Base-by-base conservation (phyloP, 2,888 invertebrate genomes). In the Drosophila prolongata region DNA sequence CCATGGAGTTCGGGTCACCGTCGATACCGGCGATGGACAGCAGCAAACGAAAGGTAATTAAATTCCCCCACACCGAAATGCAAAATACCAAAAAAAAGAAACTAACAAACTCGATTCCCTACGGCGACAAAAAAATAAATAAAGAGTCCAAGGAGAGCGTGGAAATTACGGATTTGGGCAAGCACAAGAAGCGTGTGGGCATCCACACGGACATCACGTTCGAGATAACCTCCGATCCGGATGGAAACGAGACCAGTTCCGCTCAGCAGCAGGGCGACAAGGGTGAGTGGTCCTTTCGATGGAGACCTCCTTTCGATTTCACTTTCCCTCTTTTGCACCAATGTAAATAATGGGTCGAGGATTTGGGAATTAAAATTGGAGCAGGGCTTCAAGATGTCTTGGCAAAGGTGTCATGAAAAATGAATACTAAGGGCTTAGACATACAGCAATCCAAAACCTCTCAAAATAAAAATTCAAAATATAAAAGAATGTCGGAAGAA, bases 121-220 rank as follows among this genome's bases (percentile, higher is more conserved):
- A 49, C 10, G 46, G 34, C 16, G 9, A 13, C 46, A 37, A 50
- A 61, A 46, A 70, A 44, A 74, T n/a, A 75, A 53, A 57, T 42
- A 57, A 37, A 92, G 92, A 92, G 71, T 90, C 91, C 37, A 92
- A 92, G 53, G 92, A 92, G 78, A 92, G 92, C 77, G 91, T 92
- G 6, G 92, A 92, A 89, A 90, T 92, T 65, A 90, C 91, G 43
- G 92, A 92, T 56, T 81, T 82, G 71, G 90, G 90, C 52, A 92
- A 91, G 59, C 91, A 90, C 64, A 92, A 90, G 80, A 92, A 92
- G 78, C 91, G 90, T 53, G 91, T 92, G 69, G 92, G 92, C 56
- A 92, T 92, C 70, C 91, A 92, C 68, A 92, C 92, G 10, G 92
- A 92, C 75, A 92, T 92, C 64, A 92, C 93, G 67, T 92, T 92